Evolutionary conservation across 1,140 invertebrate genomes (phyloP), one percentile per base, ranked within the genome.

Genomic region (Lepidurus apus): DNA sequence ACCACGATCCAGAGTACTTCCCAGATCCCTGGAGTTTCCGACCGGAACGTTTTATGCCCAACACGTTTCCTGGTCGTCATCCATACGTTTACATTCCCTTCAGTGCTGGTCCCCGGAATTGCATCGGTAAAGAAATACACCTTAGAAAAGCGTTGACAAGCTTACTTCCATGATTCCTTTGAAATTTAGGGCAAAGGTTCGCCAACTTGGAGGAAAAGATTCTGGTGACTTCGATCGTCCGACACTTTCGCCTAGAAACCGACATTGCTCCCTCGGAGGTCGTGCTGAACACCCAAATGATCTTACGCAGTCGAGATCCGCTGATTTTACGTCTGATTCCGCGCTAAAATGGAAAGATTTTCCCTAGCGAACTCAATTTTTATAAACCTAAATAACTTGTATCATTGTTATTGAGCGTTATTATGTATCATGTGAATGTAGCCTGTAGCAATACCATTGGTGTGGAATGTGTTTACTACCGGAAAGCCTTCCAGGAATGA

Each of bases 91-190:
- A 90, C 83, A 90, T 95, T 42, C 94, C 94, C 2, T 96, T 96
- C 87, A 93, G 92, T 5, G 93, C 93, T 77, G 93, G 93, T 73
- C 91, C 92, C 0, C 89, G 93, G 80, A 94, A 92, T 81, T 95
- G 93, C 85, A 93, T 95, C 42, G 92, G 91, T 91, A 82, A 86
- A 87, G 79, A 21, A 26, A 1, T 26, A 1, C 26, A 26, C 1
- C 26, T 1, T 26, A 26, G 26, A 26, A 26, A 26, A 26, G 26
- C 26, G 26, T 26, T 26, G 26, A 26, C 26, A 26, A 26, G 26
- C 26, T 26, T 26, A 1, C 26, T 26, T 26, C 26, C 1, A 2
- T 34, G 21, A 13, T 65, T 17, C 45, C 17, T 10, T 47, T 34
- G 34, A 13, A 65, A 65, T 65, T 21, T n/a, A 65, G 53, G 53